Base-by-base conservation (phyloP, 2,888 invertebrate genomes). In the Axea sp. region DNA sequence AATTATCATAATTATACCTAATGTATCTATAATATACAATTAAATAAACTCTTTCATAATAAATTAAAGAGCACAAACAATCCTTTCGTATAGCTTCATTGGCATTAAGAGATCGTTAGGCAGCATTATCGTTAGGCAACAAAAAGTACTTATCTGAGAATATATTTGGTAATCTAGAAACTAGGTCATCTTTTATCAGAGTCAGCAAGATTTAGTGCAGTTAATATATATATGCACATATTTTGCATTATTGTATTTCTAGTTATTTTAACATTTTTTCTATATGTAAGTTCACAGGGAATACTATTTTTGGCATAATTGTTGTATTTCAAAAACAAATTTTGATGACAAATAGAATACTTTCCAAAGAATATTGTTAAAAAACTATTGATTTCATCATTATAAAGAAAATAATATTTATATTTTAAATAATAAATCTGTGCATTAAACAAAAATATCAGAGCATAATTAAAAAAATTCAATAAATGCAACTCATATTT, bases 81-180 rank as follows among this genome's bases (percentile, higher is more conserved):
- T 41, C 4, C 11, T 30, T 26, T 30, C 5, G 12, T 11, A 11
- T 11, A 43, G 19, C 8, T 43, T 41, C 35, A 45, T 43, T 47
- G 37, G 8, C 47, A 60, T 60, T 60, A 47, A 47, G 37, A 28
- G 26, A 60, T 60, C 59, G 37, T 60, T 60, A 60, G 17, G 11
- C 11, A 47, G 22, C 45, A 45, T 59, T 57, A 57, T 57, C 31
- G 31, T 57, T 31, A 31, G 24, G 43, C 12, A 31, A 31, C 39
- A 55, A 57, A 57, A 43, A 57, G 14, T 12, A 31, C 57, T 57
- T 57, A 57, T 57, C 57, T 41, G 19, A 12, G 17, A 31, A 31
- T 43, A 22, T 31, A 57, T 39, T 57, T 22, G 57, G 57, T 43
- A 57, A 41, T 57, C 57, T 31, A 41, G 43, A 22, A 57, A 57